Conservation (phyloP, 2,797 vertebrate species). For the Sternarchorhynchus goeldii region DNA sequence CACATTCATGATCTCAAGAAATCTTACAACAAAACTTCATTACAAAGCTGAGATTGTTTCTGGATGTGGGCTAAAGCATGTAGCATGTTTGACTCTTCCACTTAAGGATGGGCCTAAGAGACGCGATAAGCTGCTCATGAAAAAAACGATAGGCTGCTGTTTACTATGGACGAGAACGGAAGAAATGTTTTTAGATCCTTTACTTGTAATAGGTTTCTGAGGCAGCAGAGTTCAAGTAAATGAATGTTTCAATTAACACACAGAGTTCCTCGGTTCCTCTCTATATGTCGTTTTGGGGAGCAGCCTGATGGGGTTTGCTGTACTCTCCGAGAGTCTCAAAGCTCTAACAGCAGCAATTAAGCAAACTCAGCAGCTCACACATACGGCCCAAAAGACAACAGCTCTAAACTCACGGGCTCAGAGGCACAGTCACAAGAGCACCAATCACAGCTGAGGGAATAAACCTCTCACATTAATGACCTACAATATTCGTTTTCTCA, state of each 20-base stretch:
- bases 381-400: constrained; percentile 34
- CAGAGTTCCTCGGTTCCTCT: constrained; percentile 6
- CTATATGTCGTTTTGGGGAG: constrained; percentile 41
- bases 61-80: neutral
- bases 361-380: constrained; percentile 56
- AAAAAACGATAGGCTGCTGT: neutral
- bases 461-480: neutral
- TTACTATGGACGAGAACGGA: neutral
- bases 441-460: constrained; percentile 28
- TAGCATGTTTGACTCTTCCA: neutral
- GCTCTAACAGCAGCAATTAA: constrained; percentile 57
- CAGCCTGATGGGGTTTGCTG: constrained; percentile 33
- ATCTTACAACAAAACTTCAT: neutral
- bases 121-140: neutral
- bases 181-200: neutral
- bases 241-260: constrained; percentile 52
- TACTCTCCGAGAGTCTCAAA: constrained; percentile 38
- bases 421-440: constrained; percentile 27
- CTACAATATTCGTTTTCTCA: neutral
- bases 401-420: constrained; percentile 32
- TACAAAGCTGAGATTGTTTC: neutral
- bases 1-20: neutral
- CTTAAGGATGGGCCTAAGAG: neutral
- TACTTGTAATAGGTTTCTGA: constrained; percentile 17
- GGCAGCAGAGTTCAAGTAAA: neutral